phyloP scores from a whole-genome alignment of 1,140 invertebrate genomes.

The Nasonia vitripennis region DNA sequence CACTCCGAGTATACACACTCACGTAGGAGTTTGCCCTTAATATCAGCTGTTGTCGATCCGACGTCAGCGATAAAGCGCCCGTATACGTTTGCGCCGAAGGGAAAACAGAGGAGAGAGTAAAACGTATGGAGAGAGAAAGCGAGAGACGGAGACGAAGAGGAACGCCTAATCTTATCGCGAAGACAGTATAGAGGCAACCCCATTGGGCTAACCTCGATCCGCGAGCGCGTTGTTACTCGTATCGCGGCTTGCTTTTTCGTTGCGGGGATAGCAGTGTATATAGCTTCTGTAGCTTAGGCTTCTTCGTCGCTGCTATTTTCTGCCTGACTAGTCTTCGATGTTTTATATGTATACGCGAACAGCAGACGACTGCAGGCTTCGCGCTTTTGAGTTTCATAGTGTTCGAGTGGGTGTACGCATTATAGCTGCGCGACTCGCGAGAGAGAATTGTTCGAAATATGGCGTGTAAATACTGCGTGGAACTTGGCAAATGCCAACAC shows the following conservation, averaged over 20 bases:
- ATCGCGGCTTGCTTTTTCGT: background rate
- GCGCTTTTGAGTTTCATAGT: background rate
- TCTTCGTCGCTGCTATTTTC: background rate
- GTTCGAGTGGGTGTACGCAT: background rate
- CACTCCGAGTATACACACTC: background rate
- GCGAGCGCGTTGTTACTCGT: background rate
- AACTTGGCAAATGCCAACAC: slow-evolving; percentile 6
- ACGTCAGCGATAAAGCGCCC: slow-evolving; percentile 2
- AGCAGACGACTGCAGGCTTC: background rate
- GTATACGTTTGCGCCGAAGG: background rate
- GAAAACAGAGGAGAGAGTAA: background rate
- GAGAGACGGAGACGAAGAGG: slow-evolving; percentile 5
- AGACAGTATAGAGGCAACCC: slow-evolving; percentile 3
- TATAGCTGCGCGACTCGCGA: background rate
- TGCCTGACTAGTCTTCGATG: background rate
- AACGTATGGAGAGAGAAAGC: background rate
- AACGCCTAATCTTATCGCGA: slow-evolving; percentile 28
- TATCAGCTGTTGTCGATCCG: background rate
- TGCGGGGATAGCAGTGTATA: background rate
- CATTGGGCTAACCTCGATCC: slow-evolving; percentile 18
- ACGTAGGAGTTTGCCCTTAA: slow-evolving; percentile 9
- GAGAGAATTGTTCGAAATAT: slow-evolving; percentile 17
- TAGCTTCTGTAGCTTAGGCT: too few species aligned
- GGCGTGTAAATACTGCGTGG: background rate
- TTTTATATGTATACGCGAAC: background rate